phyloP scores from a whole-genome alignment of 2,113 vertebrate species.

The Perca schrenkii region DNA sequence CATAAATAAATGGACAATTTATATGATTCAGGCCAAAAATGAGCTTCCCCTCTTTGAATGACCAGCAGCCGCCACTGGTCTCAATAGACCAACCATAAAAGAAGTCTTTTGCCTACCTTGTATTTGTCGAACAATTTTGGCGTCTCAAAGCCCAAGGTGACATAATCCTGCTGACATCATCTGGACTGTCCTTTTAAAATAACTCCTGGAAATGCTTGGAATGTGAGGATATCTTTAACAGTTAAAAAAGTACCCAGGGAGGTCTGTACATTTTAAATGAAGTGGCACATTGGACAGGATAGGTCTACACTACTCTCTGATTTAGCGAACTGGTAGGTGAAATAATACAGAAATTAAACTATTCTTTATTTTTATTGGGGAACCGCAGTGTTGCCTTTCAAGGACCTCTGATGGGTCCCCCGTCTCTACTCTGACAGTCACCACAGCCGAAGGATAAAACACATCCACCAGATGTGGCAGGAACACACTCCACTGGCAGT shows the following conservation, averaged over 20 bases:
- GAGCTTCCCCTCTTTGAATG: too few species aligned
- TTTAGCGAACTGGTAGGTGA: constrained; percentile 50
- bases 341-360: constrained; percentile 62
- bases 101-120: too few species aligned
- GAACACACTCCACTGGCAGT: constrained; percentile 14
- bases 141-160: background rate
- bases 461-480: constrained; percentile 63
- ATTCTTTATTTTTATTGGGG: constrained; percentile 68
- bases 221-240: constrained; percentile 7
- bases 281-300: background rate
- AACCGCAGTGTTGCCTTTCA: constrained; percentile 37
- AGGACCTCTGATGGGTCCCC: constrained; percentile 59
- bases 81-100: too few species aligned
- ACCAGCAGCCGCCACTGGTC: too few species aligned
- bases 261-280: constrained; percentile 26
- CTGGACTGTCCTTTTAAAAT: constrained; percentile 13
- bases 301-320: constrained; percentile 8
- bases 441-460: constrained; percentile 52
- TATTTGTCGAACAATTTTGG: too few species aligned
- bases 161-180: background rate
- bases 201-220: constrained; percentile 2
- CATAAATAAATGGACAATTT: too few species aligned
- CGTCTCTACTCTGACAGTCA: constrained; percentile 47
- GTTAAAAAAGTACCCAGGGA: constrained; percentile 13
- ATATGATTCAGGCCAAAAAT: too few species aligned